Base-by-base conservation (phyloP, 1,140 invertebrate genomes). In the Vollenhovia emeryi region DNA sequence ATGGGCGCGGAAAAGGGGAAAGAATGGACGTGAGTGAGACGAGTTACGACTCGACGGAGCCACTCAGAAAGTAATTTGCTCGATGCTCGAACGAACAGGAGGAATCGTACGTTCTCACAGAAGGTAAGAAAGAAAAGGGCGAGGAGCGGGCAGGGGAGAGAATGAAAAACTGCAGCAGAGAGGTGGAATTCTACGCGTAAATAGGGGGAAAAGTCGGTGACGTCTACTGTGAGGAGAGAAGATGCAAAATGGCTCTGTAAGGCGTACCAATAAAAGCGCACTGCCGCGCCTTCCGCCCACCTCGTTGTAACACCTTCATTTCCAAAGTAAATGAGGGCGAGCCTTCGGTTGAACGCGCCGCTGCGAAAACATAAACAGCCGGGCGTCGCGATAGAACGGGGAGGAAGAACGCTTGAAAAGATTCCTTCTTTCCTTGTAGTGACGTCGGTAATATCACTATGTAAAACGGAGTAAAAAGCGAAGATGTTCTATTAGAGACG, bases 51-150 rank as follows among this genome's bases (percentile, higher is more conserved):
- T 64, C 87, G 71, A 75, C 85, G 78, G 80, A 89, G 88, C 88
- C 84, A 89, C 88, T 89, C 84, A 55, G 88, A 88, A 89, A 89
- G 88, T 89, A 89, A 89, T 89, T 89, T 89, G 88, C 88, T 88
- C 88, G 48, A 89, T 89, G 87, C 87, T 74, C 55, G 84, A 85
- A 50, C 66, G 87, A 86, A 83, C 73, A 84, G 52, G 66, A 76
- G 78, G 60, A 88, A 84, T 62, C 84, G 50, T 86, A 79, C 78
- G 66, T 82, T 82, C 71, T 48, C 50, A 21, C 85, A 73, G 83
- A 85, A 36, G n/a, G 52, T 57, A 52, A 45, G 79, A 11, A 55
- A 33, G 30, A 52, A 36, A 40, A 60, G 11, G 48, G 27, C n/a
- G 68, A 3, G 50, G 40, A 11, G 82, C 55, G 60, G 40, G 55